These are phyloP conservation scores for Aromia moschata DNA, from an alignment of 2,888 invertebrate species.

Conservation along the genomic window DNA sequence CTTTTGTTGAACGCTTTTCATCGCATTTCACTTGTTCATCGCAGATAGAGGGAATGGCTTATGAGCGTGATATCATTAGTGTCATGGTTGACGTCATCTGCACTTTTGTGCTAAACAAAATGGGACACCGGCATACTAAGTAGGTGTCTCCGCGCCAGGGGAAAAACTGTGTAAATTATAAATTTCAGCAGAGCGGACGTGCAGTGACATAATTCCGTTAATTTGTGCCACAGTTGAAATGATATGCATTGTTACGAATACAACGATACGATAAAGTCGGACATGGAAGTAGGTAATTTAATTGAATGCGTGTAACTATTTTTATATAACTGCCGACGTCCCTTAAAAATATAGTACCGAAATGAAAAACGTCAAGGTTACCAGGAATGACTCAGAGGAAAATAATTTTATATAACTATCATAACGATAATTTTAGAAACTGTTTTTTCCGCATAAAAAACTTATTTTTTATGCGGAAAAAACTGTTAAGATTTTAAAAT, in stretches of 20 bases:
- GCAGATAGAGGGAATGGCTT: not conserved
- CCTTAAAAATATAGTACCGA: not conserved
- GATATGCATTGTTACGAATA: not conserved
- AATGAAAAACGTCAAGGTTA: not conserved
- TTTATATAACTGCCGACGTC: not conserved
- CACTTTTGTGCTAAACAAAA: conserved; percentile 2
- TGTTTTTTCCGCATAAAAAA: too few relatives aligned
- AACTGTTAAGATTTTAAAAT: too few relatives aligned
- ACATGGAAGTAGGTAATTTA: not conserved
- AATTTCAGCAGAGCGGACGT: conserved; percentile 18
- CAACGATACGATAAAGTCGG: not conserved
- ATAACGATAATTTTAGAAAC: too few relatives aligned
- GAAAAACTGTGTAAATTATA: conserved; percentile 22
- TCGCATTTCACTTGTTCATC: too few relatives aligned
- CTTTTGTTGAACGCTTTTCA: too few relatives aligned
- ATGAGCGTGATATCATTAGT: conserved; percentile 16
- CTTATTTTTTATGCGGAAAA: too few relatives aligned
- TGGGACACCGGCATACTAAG: conserved; percentile 20
- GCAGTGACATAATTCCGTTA: conserved; percentile 19
- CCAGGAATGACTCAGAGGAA: not conserved
- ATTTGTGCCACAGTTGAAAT: conserved; percentile 1
- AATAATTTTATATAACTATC: not conserved
- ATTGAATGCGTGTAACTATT: not conserved
- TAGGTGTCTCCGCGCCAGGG: conserved; percentile 6
- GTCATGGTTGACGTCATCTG: conserved; percentile 18